These are phyloP conservation scores for Cerastis leucographa DNA, from an alignment of 2,888 invertebrate genomes.

Conservation along the genomic window DNA sequence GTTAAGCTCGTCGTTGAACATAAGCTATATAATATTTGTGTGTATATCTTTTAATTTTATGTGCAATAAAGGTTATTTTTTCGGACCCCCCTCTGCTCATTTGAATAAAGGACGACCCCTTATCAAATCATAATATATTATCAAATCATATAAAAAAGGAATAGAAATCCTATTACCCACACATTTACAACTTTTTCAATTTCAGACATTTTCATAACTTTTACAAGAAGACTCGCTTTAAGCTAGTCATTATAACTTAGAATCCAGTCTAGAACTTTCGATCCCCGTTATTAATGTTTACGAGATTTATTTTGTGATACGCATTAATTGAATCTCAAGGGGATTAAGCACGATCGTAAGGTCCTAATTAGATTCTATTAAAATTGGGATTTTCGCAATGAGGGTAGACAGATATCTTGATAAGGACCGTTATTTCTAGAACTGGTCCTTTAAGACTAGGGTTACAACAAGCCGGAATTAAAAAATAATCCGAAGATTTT, in stretches of 20 bases:
- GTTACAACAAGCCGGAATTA: background rate
- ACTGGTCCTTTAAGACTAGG: background rate
- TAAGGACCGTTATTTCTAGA: conserved; percentile 1
- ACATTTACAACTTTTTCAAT: conserved; percentile 44
- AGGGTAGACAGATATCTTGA: conserved; percentile 18
- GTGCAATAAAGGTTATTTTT: no score
- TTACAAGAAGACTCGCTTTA: background rate
- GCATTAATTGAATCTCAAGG: conserved; percentile 37
- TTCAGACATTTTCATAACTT: conserved; percentile 22
- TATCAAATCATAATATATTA: no score
- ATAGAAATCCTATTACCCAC: conserved; percentile 6
- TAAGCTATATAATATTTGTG: no score
- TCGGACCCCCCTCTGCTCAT: no score
- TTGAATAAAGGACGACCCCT: no score
- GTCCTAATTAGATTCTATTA: conserved; percentile 22
- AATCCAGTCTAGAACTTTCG: conserved; percentile 32
- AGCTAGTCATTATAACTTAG: conserved; percentile 42
- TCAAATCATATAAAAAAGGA: no score
- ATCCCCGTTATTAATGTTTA: conserved; percentile 26
- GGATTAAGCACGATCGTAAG: conserved; percentile 1
- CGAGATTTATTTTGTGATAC: conserved; percentile 39
- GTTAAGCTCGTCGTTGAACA: no score
- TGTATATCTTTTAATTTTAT: no score
- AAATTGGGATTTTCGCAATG: conserved; percentile 25
- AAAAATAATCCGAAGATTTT: background rate